Conservation (phyloP, 2,113 vertebrate species). For the Clarias gariepinus region DNA sequence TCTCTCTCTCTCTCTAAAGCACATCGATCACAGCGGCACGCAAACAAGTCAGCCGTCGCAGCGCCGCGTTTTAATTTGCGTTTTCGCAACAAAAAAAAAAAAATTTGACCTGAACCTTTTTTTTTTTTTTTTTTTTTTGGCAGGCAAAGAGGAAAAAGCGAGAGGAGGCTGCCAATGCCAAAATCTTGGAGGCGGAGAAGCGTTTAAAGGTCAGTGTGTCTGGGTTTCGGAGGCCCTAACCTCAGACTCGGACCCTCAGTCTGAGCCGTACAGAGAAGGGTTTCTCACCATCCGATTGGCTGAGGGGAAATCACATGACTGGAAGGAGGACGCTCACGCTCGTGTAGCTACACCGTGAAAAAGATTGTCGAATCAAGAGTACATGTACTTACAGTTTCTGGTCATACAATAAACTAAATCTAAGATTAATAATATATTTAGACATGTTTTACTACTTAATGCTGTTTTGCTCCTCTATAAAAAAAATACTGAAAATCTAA, state of each 20-base stretch:
- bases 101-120: conserved; percentile 80
- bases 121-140: conserved; percentile 62
- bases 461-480: too few relatives aligned
- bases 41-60: conserved; percentile 49
- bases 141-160: conserved; percentile 99
- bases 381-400: too few relatives aligned
- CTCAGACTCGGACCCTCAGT: background rate
- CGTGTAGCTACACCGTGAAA: too few relatives aligned
- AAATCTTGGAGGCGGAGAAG: conserved; percentile 98
- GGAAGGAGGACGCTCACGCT: background rate
- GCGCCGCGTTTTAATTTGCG: conserved; percentile 54
- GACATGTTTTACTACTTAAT: too few relatives aligned
- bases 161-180: conserved; percentile 97
- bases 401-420: too few relatives aligned
- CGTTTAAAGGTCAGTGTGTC: conserved; percentile 93
- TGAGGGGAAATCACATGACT: background rate
- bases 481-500: too few relatives aligned
- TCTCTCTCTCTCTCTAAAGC: conserved; percentile 16
- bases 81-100: too few relatives aligned
- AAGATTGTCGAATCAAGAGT: too few relatives aligned
- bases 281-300: background rate
- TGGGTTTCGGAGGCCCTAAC: conserved; percentile 42
- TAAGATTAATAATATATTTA: too few relatives aligned
- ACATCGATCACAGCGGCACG: conserved; percentile 8
- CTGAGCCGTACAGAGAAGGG: background rate